Evolutionary conservation across 2,888 invertebrate species (phyloP).

Genomic region (Epsilonema sp.): DNA sequence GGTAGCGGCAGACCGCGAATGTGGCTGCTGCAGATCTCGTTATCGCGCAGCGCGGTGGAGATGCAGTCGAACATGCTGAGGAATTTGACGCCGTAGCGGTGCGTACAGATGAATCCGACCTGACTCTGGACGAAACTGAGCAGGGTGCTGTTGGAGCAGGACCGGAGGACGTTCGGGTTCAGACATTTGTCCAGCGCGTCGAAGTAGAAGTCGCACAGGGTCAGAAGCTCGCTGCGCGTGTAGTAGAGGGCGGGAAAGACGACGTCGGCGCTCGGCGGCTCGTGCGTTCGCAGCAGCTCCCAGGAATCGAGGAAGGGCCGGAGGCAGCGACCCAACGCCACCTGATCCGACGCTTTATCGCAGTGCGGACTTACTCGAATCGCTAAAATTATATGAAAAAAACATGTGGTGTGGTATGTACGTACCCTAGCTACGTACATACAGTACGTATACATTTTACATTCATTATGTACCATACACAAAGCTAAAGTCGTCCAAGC

Average conservation of each 20-base stretch:
- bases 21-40: neutral
- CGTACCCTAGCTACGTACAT: too few relatives aligned
- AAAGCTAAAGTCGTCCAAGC: too few relatives aligned
- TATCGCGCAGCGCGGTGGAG: neutral
- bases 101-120: slow-evolving; percentile 7
- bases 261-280: slow-evolving; percentile 2
- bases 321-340: slow-evolving; percentile 4
- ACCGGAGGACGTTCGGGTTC: too few relatives aligned
- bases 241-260: slow-evolving; percentile 7
- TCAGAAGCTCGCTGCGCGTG: neutral
- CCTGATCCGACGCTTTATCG: slow-evolving; percentile 1
- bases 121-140: slow-evolving; percentile 7
- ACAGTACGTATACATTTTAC: too few relatives aligned
- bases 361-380: neutral
- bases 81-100: neutral
- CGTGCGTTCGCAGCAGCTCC: slow-evolving; percentile 4
- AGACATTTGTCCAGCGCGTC: slow-evolving; percentile 1
- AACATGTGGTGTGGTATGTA: too few relatives aligned
- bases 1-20: slow-evolving; percentile 6
- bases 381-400: neutral
- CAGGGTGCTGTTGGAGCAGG: too few relatives aligned
- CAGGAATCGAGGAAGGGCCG: slow-evolving; percentile 7
- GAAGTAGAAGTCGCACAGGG: slow-evolving; percentile 7
- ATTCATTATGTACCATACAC: too few relatives aligned
- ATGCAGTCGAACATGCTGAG: slow-evolving; percentile 2